Percentiles rank a stretch among this genome's conserved stretches.
Evolutionary conservation across 2,888 invertebrate species (phyloP).

Genomic region (Cheilosia variabilis): DNA sequence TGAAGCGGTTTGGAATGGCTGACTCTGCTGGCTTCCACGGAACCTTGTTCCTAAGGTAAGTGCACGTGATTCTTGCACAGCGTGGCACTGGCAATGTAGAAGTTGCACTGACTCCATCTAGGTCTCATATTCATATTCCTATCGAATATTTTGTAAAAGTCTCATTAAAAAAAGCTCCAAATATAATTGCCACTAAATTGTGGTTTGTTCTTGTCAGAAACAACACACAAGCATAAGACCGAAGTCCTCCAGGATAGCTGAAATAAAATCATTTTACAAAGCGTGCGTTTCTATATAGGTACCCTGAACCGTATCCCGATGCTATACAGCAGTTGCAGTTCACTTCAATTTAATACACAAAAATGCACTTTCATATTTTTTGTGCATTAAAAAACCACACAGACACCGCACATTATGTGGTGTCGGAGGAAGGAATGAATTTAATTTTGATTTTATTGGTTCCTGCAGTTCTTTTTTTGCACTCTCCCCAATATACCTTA

Average conservation of each 20-base stretch:
- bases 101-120: no score
- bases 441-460: slow-evolving; percentile 63
- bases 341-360: slow-evolving; percentile 41
- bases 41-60: no score
- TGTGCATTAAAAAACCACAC: slow-evolving; percentile 35
- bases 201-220: no score
- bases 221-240: no score
- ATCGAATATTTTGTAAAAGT: no score
- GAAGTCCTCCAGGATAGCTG: neutral
- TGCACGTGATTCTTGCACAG: no score
- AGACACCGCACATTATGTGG: slow-evolving; percentile 42
- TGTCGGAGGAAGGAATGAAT: slow-evolving; percentile 44
- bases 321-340: neutral
- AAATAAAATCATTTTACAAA: slow-evolving; percentile 10
- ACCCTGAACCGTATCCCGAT: neutral
- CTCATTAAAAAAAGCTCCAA: no score
- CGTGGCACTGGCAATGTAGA: no score
- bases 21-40: no score
- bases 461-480: slow-evolving; percentile 33
- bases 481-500: neutral
- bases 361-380: slow-evolving; percentile 44
- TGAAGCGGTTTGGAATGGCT: no score
- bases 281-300: neutral
- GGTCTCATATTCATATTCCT: no score
- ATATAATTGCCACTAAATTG: no score